A percentile compares a stretch with the other conserved stretches of the same genome.
Evolutionary conservation across 2,113 vertebrate species (phyloP).

Genomic region (Serilophus lunatus): DNA sequence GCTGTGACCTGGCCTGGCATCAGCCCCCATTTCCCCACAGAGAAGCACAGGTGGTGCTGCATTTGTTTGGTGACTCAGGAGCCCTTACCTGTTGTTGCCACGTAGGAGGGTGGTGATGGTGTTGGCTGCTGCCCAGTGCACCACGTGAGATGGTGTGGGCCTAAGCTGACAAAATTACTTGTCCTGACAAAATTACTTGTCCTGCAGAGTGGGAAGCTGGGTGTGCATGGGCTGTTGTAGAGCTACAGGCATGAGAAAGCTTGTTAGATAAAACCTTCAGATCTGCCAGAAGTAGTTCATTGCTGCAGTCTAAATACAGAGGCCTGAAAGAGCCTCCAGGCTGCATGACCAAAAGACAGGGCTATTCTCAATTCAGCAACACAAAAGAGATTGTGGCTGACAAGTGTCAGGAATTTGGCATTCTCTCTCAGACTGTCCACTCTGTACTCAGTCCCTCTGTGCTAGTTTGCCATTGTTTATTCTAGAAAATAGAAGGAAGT

Average conservation of each 20-base stretch:
- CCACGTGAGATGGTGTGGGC: fast-evolving
- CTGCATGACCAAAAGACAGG: background rate
- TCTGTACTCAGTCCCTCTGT: background rate
- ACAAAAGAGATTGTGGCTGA: background rate
- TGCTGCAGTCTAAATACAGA: background rate
- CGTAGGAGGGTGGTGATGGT: background rate
- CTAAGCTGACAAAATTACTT: background rate
- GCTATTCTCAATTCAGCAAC: background rate
- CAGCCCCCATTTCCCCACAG: fast-evolving
- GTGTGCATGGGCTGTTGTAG: background rate
- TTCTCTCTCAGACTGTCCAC: background rate
- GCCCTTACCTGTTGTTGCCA: background rate
- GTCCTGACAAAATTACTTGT: background rate
- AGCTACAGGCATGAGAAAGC: background rate
- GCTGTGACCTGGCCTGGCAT: background rate
- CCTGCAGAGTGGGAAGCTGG: background rate
- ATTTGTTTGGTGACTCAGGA: background rate
- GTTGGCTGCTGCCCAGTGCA: background rate
- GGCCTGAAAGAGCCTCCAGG: background rate
- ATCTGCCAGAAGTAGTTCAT: background rate
- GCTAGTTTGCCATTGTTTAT: background rate
- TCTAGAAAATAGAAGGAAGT: background rate
- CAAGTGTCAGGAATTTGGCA: background rate
- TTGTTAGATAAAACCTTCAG: background rate
- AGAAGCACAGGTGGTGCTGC: background rate